phyloP scores from a whole-genome alignment of 2,113 vertebrate species.

The Carassius gibelio region DNA sequence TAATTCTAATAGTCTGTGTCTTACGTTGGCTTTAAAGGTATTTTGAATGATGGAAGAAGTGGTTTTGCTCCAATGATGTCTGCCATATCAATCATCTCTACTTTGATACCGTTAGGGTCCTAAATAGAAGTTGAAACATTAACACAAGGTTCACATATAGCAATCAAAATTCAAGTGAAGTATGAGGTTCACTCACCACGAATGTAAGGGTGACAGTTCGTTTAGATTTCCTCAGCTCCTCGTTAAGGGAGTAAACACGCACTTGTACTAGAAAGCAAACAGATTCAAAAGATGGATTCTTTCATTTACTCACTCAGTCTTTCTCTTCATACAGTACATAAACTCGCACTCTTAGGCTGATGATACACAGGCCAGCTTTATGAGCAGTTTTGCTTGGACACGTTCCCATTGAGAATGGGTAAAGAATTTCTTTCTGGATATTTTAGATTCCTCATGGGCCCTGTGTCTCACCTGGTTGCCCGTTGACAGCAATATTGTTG shows the following conservation, averaged over 20 bases:
- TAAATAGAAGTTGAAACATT: conserved; percentile 59
- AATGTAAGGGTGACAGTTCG: conserved; percentile 83
- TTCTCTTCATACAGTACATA: not conserved
- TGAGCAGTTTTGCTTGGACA: no score
- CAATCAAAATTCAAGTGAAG: not conserved
- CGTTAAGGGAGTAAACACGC: conserved; percentile 87
- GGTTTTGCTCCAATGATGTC: conserved; percentile 88
- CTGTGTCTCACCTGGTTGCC: no score
- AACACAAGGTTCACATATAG: not conserved
- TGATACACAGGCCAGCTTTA: no score
- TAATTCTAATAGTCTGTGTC: not conserved
- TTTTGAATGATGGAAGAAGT: conserved; percentile 88
- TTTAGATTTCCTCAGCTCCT: conserved; percentile 83
- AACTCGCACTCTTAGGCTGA: not conserved
- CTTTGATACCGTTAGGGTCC: conserved; percentile 83
- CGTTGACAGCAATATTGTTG: no score
- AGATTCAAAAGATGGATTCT: not conserved
- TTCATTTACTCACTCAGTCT: not conserved
- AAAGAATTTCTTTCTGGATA: no score
- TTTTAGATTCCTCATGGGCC: no score
- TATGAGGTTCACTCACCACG: conserved; percentile 72
- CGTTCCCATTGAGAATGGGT: no score
- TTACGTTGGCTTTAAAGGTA: conserved; percentile 91
- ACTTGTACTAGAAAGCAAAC: conserved; percentile 77
- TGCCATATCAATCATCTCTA: conserved; percentile 82